Conservation (phyloP, 2,113 vertebrate species). For the Nematolebias whitei region DNA sequence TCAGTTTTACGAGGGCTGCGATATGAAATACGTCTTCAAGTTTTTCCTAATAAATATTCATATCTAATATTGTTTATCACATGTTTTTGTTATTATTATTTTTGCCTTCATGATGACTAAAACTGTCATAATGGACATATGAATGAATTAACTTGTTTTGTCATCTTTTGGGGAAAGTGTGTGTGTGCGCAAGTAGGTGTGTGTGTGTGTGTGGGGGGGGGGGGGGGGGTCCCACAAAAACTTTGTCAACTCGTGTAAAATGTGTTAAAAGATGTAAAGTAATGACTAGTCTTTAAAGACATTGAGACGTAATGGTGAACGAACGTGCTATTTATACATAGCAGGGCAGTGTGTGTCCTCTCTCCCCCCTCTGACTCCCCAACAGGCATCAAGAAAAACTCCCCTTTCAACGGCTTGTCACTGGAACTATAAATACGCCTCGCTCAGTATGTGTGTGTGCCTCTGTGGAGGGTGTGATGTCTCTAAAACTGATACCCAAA, state of each 20-base stretch:
- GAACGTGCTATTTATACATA: constrained; percentile 77
- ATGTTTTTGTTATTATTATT: background rate
- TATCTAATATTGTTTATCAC: background rate
- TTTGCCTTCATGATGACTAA: background rate
- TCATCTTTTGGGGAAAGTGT: background rate
- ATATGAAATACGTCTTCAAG: background rate
- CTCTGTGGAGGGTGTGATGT: constrained; percentile 32
- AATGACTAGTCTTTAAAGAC: constrained; percentile 5
- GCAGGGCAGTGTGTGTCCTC: constrained; percentile 45
- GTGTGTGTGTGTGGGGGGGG: too few relatives aligned
- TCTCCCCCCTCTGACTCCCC: constrained; percentile 56
- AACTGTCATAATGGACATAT: background rate
- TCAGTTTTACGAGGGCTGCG: background rate
- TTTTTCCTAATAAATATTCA: background rate
- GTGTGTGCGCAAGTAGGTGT: too few relatives aligned
- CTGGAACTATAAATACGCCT: constrained; percentile 77
- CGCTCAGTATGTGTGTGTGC: constrained; percentile 31
- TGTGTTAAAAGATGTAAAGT: background rate
- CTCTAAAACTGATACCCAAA: constrained; percentile 43
- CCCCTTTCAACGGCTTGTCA: constrained; percentile 78
- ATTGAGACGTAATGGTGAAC: constrained; percentile 55
- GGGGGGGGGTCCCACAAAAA: too few relatives aligned
- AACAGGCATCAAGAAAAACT: constrained; percentile 74
- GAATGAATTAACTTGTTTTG: background rate
- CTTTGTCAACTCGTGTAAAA: background rate